These are phyloP conservation scores for Leptatherina wallacei DNA, from an alignment of 2,797 vertebrate species.

Conservation along the genomic window DNA sequence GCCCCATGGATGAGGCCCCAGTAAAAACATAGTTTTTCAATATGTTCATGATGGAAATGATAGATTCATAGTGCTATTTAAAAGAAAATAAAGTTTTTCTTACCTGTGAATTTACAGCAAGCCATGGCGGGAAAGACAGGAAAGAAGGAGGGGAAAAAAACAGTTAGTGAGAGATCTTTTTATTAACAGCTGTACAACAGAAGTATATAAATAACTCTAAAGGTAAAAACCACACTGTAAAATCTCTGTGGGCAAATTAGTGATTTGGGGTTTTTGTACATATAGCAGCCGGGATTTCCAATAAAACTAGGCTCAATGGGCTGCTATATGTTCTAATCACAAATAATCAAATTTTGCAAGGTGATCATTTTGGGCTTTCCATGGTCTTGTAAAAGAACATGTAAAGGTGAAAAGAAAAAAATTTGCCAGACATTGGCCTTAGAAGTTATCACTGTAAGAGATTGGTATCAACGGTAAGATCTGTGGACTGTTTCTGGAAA, in stretches of 20 bases:
- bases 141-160: constrained; percentile 39
- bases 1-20: neutral
- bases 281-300: neutral
- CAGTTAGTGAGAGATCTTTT: constrained; percentile 29
- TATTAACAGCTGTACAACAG: neutral
- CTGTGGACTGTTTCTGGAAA: neutral
- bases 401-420: too few species aligned
- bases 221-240: neutral
- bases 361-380: neutral
- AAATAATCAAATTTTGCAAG: neutral
- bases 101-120: constrained; percentile 68
- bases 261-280: neutral
- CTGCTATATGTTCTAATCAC: neutral
- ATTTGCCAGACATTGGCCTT: too few species aligned
- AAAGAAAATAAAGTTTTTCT: constrained; percentile 39
- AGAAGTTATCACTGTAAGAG: too few species aligned
- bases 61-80: neutral
- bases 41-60: neutral
- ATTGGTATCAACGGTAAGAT: neutral
- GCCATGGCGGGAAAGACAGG: constrained; percentile 21
- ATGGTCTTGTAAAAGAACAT: neutral
- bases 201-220: neutral
- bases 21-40: neutral
- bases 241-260: neutral
- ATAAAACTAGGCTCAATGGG: neutral